Conservation (phyloP, 2,113 vertebrate species). For the Tricholaema leucomelas region DNA sequence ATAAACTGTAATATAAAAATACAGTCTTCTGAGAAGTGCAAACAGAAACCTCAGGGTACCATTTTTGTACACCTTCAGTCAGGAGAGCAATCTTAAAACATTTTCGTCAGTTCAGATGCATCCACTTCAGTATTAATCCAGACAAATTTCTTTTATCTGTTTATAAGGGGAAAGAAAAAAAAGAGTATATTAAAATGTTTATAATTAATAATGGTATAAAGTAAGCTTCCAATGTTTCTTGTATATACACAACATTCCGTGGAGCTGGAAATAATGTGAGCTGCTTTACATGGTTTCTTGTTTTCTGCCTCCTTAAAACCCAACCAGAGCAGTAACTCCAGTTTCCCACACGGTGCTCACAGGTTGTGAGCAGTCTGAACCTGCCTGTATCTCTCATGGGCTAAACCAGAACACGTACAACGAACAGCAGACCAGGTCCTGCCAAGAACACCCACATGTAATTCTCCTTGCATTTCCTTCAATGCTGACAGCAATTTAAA, state of each 20-base stretch:
- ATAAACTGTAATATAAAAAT: not conserved
- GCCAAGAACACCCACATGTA: not conserved
- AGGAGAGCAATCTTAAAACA: not conserved
- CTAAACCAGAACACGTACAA: not conserved
- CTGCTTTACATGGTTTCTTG: not conserved
- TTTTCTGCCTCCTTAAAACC: not conserved
- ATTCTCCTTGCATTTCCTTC: not conserved
- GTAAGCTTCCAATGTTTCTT: not conserved
- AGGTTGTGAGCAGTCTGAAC: not conserved
- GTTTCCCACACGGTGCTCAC: not conserved
- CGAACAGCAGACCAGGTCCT: not conserved
- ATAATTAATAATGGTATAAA: not conserved
- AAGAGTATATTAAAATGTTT: constrained; percentile 6
- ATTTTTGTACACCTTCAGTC: not conserved
- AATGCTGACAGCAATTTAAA: not conserved
- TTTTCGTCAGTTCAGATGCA: constrained; percentile 17
- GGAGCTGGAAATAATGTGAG: not conserved
- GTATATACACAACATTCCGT: not conserved
- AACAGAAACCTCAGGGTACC: constrained; percentile 1
- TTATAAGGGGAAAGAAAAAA: not conserved
- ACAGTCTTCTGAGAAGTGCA: constrained; percentile 2
- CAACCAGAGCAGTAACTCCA: not conserved
- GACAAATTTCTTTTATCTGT: constrained; percentile 54
- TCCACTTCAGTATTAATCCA: not conserved
- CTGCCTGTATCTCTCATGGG: not conserved